phyloP scores from a whole-genome alignment of 2,888 invertebrate species.

The Periphyllus acericola region DNA sequence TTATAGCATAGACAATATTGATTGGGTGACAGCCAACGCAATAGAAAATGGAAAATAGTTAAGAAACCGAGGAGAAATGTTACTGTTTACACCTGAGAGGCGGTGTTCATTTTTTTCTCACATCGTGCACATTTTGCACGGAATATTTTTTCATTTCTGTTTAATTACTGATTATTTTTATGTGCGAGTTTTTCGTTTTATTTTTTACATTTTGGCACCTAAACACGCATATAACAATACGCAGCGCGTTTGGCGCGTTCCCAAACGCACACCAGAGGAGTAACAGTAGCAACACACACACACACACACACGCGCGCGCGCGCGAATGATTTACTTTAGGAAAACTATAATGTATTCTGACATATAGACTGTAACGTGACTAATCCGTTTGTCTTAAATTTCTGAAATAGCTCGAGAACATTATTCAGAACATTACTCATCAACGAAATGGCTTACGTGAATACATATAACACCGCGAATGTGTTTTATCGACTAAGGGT shows the following conservation, averaged over 20 bases:
- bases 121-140: background rate
- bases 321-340: slow-evolving; percentile 22
- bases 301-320: background rate
- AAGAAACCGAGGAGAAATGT: background rate
- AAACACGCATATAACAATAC: slow-evolving; percentile 15
- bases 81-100: background rate
- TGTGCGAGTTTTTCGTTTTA: background rate
- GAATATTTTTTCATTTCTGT: slow-evolving; percentile 32
- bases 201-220: slow-evolving; percentile 15
- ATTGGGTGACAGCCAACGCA: slow-evolving; percentile 19
- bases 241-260: slow-evolving; percentile 10
- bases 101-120: background rate
- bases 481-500: background rate
- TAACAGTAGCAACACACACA: background rate
- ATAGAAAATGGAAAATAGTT: slow-evolving; percentile 44
- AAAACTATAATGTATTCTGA: slow-evolving; percentile 31
- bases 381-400: slow-evolving; percentile 37
- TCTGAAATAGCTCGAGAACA: slow-evolving; percentile 22
- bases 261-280: background rate
- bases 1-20: slow-evolving; percentile 14
- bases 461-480: background rate
- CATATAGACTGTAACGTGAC: slow-evolving; percentile 14
- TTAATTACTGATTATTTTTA: slow-evolving; percentile 35
- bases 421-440: background rate
- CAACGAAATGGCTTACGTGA: background rate